A percentile compares a stretch with the other conserved stretches of the same genome.
Conservation (phyloP, 92 coral and sea anemone species). For the Palythoa grandis region DNA sequence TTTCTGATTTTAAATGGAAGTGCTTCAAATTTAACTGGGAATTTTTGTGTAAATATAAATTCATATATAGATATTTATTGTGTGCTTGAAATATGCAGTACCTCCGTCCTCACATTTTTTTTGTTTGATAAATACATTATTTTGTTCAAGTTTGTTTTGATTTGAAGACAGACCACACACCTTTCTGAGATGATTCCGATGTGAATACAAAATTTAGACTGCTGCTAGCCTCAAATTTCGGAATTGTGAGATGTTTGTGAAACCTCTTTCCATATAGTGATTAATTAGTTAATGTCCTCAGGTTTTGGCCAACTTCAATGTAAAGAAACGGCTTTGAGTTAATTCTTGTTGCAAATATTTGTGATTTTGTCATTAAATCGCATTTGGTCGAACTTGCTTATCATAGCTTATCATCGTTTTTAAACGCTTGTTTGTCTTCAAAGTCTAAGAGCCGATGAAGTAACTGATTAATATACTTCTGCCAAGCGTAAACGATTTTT, state of each 20-base stretch:
- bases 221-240: conserved; percentile 4
- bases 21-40: background rate
- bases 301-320: background rate
- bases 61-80: background rate
- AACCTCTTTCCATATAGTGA: background rate
- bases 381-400: background rate
- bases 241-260: conserved; percentile 4
- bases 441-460: background rate
- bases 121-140: conserved; percentile 10
- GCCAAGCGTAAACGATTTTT: background rate
- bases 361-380: background rate
- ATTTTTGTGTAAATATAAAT: no score
- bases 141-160: conserved; percentile 18
- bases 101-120: background rate
- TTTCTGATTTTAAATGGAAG: background rate
- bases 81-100: background rate
- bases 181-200: background rate
- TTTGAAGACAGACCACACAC: conserved; percentile 41
- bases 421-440: conserved; percentile 20
- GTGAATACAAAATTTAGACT: background rate
- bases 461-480: background rate
- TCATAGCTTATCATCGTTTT: background rate
- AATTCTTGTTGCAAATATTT: background rate
- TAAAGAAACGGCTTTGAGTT: background rate
- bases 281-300: background rate